Conservation (phyloP, 2,113 vertebrate genomes). For the Ardeotis arabs region DNA sequence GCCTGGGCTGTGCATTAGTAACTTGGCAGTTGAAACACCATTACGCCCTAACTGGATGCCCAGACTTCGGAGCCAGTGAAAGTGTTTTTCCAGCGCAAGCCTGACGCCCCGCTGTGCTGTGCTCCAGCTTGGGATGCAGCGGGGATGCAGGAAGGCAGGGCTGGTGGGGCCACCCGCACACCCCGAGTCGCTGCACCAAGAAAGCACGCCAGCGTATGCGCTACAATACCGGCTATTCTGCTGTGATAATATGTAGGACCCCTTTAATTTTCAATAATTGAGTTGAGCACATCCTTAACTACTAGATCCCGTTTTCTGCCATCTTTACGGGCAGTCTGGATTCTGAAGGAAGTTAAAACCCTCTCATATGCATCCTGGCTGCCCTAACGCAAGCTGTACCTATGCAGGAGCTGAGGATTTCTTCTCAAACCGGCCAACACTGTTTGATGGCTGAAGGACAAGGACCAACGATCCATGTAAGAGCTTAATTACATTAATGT, state of each 20-base stretch:
- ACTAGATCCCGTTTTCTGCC: neutral
- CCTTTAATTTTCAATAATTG: neutral
- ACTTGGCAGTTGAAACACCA: neutral
- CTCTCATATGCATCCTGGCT: accelerated
- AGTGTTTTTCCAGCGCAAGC: neutral
- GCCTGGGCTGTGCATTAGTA: neutral
- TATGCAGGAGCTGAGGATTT: neutral
- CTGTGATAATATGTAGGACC: neutral
- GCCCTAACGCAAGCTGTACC: accelerated
- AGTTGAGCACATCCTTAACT: neutral
- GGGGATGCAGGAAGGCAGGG: accelerated
- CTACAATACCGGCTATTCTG: neutral
- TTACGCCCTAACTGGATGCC: neutral
- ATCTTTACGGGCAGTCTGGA: neutral
- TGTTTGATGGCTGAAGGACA: neutral
- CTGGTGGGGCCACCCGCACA: neutral
- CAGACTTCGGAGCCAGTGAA: neutral
- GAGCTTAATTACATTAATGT: neutral
- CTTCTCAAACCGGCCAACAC: neutral
- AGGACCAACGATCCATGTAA: neutral
- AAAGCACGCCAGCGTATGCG: accelerated
- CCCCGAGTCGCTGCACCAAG: neutral
- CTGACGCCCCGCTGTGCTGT: neutral
- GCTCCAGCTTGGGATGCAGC: accelerated
- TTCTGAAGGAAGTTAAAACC: neutral